Percentiles rank a stretch among this genome's conserved stretches.
phyloP scores from a whole-genome alignment of 1,140 invertebrate genomes.

The Drosophila persimilis region DNA sequence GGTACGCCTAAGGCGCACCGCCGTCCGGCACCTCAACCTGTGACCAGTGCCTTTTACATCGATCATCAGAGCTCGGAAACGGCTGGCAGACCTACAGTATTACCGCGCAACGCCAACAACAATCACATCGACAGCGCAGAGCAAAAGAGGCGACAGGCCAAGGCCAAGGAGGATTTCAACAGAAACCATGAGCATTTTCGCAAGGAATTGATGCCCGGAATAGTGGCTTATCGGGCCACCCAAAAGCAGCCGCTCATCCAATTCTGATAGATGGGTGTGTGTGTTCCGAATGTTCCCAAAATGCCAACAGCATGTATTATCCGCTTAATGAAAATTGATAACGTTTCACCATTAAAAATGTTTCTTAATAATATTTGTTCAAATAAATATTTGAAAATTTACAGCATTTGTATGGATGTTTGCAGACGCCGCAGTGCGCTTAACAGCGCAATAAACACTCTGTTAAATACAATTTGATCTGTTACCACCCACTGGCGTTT shows the following conservation, averaged over 20 bases:
- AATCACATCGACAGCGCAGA: conserved; percentile 17
- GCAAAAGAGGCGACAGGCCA: conserved; percentile 16
- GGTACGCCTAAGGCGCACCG: conserved; percentile 25
- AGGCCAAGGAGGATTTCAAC: conserved; percentile 46
- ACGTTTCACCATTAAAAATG: conserved; percentile 26
- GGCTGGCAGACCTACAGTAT: conserved; percentile 41
- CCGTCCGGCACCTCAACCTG: conserved; percentile 9
- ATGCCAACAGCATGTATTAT: conserved; percentile 29
- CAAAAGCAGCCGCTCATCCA: conserved; percentile 63
- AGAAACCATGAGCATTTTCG: conserved; percentile 63
- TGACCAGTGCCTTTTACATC: conserved; percentile 38
- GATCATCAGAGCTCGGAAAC: conserved; percentile 14
- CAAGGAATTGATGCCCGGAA: conserved; percentile 59
- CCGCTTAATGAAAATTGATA: conserved; percentile 28
- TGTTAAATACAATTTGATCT: not conserved
- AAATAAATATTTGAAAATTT: not conserved
- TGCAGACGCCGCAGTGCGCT: too few species aligned
- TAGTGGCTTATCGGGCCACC: conserved; percentile 51
- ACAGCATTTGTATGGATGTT: too few species aligned
- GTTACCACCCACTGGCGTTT: not conserved
- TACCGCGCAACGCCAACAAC: conserved; percentile 23
- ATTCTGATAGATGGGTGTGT: conserved; percentile 38
- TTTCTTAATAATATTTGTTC: conserved; percentile 16
- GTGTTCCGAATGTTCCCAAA: conserved; percentile 1
- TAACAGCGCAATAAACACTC: too few species aligned